phyloP scores from a whole-genome alignment of 2,113 vertebrate genomes.

The Sylvia atricapilla region DNA sequence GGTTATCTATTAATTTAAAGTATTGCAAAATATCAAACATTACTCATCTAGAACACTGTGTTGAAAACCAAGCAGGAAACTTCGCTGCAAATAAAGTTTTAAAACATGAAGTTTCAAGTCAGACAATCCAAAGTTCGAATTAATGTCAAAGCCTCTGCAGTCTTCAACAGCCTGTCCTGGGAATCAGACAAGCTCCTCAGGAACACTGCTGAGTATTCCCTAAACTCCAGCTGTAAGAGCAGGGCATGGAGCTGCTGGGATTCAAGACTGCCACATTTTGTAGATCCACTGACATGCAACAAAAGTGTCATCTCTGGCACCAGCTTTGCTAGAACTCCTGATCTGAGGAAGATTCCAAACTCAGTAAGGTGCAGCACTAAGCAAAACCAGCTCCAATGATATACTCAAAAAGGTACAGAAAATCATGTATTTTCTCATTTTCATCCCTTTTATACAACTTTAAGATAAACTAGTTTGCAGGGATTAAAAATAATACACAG shows the following conservation, averaged over 20 bases:
- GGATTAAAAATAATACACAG: not conserved
- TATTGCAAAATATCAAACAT: slow-evolving; percentile 27
- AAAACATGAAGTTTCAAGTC: not conserved
- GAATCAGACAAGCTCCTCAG: not conserved
- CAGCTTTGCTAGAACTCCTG: not conserved
- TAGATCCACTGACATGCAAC: not conserved
- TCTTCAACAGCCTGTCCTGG: not conserved
- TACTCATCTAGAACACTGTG: not conserved
- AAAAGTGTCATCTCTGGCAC: not conserved
- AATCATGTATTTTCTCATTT: not conserved
- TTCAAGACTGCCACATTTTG: not conserved
- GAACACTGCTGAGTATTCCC: not conserved
- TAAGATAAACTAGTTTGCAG: not conserved
- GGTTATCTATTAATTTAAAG: slow-evolving; percentile 68
- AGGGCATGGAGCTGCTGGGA: not conserved
- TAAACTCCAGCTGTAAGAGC: not conserved
- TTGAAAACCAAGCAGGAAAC: not conserved
- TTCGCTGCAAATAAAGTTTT: not conserved
- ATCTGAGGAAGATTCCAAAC: not conserved
- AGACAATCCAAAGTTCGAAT: not conserved
- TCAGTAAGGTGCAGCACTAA: not conserved
- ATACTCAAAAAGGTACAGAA: not conserved
- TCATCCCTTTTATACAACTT: not conserved
- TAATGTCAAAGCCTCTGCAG: not conserved
- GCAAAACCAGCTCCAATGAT: not conserved